phyloP scores from a whole-genome alignment of 2,888 invertebrate species.

The Erebia ligea region DNA sequence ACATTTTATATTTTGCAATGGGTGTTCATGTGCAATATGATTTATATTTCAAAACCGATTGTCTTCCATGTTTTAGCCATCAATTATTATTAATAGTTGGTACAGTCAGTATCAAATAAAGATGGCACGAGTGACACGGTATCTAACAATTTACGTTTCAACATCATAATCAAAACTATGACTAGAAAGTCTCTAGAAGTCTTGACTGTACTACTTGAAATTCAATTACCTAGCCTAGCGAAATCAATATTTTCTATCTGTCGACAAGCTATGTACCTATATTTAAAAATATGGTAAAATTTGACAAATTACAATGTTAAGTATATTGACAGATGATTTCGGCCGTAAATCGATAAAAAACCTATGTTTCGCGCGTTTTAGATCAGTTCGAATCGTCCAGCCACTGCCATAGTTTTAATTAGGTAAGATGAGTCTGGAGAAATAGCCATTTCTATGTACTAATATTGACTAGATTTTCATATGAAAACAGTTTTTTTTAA shows the following conservation, averaged over 20 bases:
- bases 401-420: slow-evolving; percentile 71
- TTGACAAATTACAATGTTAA: no score
- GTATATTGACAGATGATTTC: no score
- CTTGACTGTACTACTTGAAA: slow-evolving; percentile 1
- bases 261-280: no score
- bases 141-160: not conserved
- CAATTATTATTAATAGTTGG: slow-evolving; percentile 3
- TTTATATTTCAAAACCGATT: slow-evolving; percentile 35
- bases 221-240: slow-evolving; percentile 8
- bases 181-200: not conserved
- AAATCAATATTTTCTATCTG: no score
- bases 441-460: slow-evolving; percentile 22
- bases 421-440: slow-evolving; percentile 49
- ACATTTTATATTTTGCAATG: slow-evolving; percentile 23
- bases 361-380: slow-evolving; percentile 19
- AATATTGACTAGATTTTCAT: slow-evolving; percentile 24
- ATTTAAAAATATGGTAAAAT: no score
- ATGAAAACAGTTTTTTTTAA: slow-evolving; percentile 16
- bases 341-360: slow-evolving; percentile 1
- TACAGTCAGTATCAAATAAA: slow-evolving; percentile 10
- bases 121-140: not conserved
- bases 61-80: slow-evolving; percentile 38
- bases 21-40: slow-evolving; percentile 40
- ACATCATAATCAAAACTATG: not conserved
- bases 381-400: slow-evolving; percentile 49